These are phyloP conservation scores for Scaptomyza pallida DNA, from an alignment of 1,140 invertebrate species.

Conservation along the genomic window DNA sequence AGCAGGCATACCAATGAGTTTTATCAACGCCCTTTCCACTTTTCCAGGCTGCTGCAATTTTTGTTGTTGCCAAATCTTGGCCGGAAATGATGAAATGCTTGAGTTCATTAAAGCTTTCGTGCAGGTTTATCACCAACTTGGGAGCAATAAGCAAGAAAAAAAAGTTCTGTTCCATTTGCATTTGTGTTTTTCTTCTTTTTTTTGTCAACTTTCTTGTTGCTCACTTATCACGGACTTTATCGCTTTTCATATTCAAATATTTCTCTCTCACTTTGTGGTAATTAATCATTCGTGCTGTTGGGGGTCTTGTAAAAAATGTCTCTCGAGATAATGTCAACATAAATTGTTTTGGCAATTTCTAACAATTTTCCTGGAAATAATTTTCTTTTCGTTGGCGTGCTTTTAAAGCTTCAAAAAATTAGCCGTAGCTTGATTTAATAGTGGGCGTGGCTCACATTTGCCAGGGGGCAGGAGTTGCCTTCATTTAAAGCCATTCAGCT, in stretches of 20 bases:
- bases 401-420: slow-evolving; percentile 53
- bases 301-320: slow-evolving; percentile 55
- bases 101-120: slow-evolving; percentile 61
- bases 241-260: slow-evolving; percentile 80
- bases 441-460: slow-evolving; percentile 29
- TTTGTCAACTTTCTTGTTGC: too few relatives aligned
- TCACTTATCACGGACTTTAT: slow-evolving; percentile 56
- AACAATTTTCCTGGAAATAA: slow-evolving; percentile 73
- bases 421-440: slow-evolving; percentile 25
- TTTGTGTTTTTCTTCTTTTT: not conserved
- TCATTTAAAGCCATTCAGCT: slow-evolving; percentile 41
- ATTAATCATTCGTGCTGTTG: slow-evolving; percentile 67
- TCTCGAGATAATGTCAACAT: slow-evolving; percentile 81
- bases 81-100: slow-evolving; percentile 64
- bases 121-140: slow-evolving; percentile 67
- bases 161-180: slow-evolving; percentile 34
- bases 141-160: slow-evolving; percentile 73
- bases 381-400: slow-evolving; percentile 23
- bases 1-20: slow-evolving; percentile 33
- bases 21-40: not conserved
- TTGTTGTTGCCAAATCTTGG: slow-evolving; percentile 18
- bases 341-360: slow-evolving; percentile 80
- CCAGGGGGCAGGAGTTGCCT: not conserved
- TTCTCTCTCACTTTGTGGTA: slow-evolving; percentile 40
- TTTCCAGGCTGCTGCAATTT: not conserved